Evolutionary conservation across 2,888 invertebrate species (phyloP), one percentile per base, ranked within the genome.

Genomic region (Tenthredo scrophulariae): DNA sequence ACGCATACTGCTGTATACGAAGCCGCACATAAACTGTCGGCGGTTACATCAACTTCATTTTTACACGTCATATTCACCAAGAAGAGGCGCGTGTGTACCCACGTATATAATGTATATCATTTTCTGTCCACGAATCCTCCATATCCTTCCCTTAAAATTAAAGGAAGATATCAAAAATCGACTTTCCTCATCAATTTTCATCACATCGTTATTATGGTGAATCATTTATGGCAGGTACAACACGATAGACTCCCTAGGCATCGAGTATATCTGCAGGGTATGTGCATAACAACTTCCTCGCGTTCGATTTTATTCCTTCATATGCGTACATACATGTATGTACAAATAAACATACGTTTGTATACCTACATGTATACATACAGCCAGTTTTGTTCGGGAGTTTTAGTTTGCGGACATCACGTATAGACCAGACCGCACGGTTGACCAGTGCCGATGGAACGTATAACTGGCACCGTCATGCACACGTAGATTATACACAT

Each of bases 21-120:
- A 77, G 77, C 77, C 77, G 54, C 62, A 65, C 80, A 65, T 80
- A 65, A 80, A 80, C 80, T 62, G 80, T 80, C 80, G 58, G 80
- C 80, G 62, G 80, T 80, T 80, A 80, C 80, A 80, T 80, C 65
- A 80, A 62, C 62, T 80, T 62, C 65, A 80, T 80, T 80, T 80
- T 80, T 80, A 62, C 80, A 80, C 80, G 65, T 80, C 80, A 80
- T 80, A 80, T 80, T 40, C 62, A 62, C 65, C 80, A 10, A 65
- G 80, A 22, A 62, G 62, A 62, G 58, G 26, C 54, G 33, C 18
- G 15, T 29, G 77, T 50, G 7, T 18, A 77, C 29, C 77, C 50
- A 50, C 15, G 50, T 77, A 10, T 29, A 29, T 18, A 50, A 54
- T 77, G n/a, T n/a, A 18, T 29, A 40, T n/a, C 46, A 75, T 75